Conservation (phyloP, 1,140 invertebrate genomes). For the Aethina tumida region DNA sequence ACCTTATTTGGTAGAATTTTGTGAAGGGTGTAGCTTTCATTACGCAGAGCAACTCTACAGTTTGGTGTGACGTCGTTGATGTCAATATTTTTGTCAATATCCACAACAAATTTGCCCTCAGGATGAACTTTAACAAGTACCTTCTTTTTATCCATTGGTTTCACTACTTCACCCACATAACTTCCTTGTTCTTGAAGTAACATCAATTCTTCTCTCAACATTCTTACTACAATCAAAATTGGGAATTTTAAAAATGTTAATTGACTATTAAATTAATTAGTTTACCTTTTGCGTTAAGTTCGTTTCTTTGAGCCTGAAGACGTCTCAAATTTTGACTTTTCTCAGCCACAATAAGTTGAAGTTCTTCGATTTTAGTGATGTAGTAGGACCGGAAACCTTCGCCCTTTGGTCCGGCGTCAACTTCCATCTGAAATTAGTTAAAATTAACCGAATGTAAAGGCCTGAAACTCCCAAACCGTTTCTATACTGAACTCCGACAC, state of each 20-base stretch:
- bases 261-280: neutral
- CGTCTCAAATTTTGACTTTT: constrained; percentile 96
- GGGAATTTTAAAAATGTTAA: constrained; percentile 1
- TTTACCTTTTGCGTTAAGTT: constrained; percentile 95
- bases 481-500: no score
- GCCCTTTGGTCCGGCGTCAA: constrained; percentile 63
- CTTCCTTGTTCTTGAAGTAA: constrained; percentile 98
- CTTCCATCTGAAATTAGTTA: constrained; percentile 83
- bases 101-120: constrained; percentile 99
- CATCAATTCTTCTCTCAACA: constrained; percentile 95
- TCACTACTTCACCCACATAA: constrained; percentile 99
- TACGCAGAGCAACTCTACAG: constrained; percentile 92
- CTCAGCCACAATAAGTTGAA: constrained; percentile 90
- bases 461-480: no score
- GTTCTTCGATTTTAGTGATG: constrained; percentile 93
- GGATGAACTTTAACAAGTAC: constrained; percentile 99
- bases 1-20: constrained; percentile 98
- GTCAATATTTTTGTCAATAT: constrained; percentile 99
- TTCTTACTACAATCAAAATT: constrained; percentile 60
- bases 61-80: constrained; percentile 98
- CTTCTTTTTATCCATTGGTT: constrained; percentile 99
- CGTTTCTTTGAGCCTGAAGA: constrained; percentile 97
- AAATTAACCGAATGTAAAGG: no score
- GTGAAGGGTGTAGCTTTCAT: constrained; percentile 98
- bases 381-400: constrained; percentile 93